Base-by-base conservation (phyloP, 2,113 vertebrate genomes). In the Haplochromis burtoni region DNA sequence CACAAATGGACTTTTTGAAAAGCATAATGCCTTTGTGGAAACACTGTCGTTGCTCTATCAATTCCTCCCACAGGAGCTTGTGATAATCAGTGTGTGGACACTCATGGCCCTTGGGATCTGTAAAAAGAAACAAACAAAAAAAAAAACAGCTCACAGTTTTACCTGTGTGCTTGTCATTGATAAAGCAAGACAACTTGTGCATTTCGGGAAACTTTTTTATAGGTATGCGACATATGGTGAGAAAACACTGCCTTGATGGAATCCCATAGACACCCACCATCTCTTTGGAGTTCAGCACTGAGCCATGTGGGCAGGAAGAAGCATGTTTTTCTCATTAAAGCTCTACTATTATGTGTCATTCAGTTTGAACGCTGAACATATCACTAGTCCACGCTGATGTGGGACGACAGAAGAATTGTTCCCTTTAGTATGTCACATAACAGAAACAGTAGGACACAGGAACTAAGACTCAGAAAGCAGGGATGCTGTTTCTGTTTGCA, bases 301-400 rank as follows among this genome's bases (percentile, higher is more conserved):
- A 90, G 82, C 82, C 51, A 86, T 82, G 83, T 90, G 82, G 85
- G 87, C 63, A 76, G 78, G 21, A 84, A 38, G 63, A 88, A 85
- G 89, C 90, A 63, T 35, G 55, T 35, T 91, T 87, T 78, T 86
- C 87, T 92, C 49, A 87, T 93, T 94, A 90, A 87, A 86, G 57
- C 81, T 82, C 42, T 53, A 79, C 80, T 53, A 55, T 84, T 80
- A 66, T 88, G 87, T 89, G 53, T 92, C 87, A 90, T 87, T 91
- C 81, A 82, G 45, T 79, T 84, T 79, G 38, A 88, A 84, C 26
- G 71, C 55, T 35, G 55, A 90, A 87, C 40, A 81, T 38, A 81
- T 83, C 82, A 85, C 86, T 47, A 29, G 81, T 55, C 84, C 29
- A 40, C 7, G 5, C 24, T 51, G 85, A 89, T 16, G 81, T 78